Evolutionary conservation across 64 coral and sea anemone genomes (phyloP).

Genomic region (Exaiptasia diaphana): DNA sequence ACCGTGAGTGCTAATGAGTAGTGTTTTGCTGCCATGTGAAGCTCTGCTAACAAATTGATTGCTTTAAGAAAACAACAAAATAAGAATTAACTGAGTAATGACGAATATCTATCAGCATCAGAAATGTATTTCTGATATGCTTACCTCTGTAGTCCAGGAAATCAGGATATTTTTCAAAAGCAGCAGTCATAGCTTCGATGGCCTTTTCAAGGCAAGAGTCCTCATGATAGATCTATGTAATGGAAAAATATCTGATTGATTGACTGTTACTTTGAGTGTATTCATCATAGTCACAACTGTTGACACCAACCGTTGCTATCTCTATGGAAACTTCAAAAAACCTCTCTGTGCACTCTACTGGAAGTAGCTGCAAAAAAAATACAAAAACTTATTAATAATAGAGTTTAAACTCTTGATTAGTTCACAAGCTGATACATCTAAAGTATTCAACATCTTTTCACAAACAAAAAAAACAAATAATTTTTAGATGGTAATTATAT

Average conservation of each 20-base stretch:
- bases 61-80: conserved; percentile 11
- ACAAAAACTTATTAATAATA: background rate
- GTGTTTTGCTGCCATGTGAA: conserved; percentile 57
- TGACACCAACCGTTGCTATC: conserved; percentile 62
- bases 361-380: background rate
- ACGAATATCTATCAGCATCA: too few relatives aligned
- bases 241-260: background rate
- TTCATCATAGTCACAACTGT: background rate
- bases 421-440: too few relatives aligned
- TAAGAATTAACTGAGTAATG: background rate
- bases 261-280: background rate
- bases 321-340: conserved; percentile 79
- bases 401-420: too few relatives aligned
- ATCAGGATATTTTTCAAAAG: conserved; percentile 70
- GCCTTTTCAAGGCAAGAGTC: conserved; percentile 47
- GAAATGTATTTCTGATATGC: too few relatives aligned
- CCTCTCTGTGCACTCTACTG: conserved; percentile 63
- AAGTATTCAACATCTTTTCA: too few relatives aligned
- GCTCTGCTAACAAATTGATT: conserved; percentile 79
- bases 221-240: conserved; percentile 81
- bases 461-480: too few relatives aligned
- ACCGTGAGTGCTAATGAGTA: conserved; percentile 65
- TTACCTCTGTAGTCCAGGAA: conserved; percentile 71
- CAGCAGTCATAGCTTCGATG: conserved; percentile 48
- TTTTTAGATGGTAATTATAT: too few relatives aligned